Evolutionary conservation across 2,888 invertebrate genomes (phyloP).

Genomic region (Pterostichus madidus): DNA sequence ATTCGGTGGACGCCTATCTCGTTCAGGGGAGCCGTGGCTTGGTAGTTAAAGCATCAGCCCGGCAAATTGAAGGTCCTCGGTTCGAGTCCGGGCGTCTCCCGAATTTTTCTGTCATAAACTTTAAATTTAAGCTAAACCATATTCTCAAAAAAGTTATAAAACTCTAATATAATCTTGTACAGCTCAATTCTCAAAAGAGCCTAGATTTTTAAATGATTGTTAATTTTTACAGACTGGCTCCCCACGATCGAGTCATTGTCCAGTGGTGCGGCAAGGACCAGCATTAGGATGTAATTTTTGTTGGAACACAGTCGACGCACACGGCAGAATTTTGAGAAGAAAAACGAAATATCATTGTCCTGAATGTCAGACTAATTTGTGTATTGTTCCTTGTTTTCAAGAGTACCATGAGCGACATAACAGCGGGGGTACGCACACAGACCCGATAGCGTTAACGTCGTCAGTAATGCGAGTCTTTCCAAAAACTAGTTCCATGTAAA

Average conservation of each 20-base stretch:
- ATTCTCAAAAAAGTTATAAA: no score
- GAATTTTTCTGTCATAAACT: no score
- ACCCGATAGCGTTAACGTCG: constrained; percentile 74
- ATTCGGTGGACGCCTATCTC: no score
- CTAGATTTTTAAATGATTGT: background rate
- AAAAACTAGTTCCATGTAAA: constrained; percentile 77
- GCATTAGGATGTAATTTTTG: constrained; percentile 93
- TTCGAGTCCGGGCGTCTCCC: no score
- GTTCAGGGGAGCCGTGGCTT: no score
- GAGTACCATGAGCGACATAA: constrained; percentile 86
- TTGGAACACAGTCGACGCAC: constrained; percentile 93
- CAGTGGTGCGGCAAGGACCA: constrained; percentile 89
- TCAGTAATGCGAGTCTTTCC: constrained; percentile 75
- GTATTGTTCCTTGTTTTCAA: constrained; percentile 94
- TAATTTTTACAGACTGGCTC: constrained; percentile 74
- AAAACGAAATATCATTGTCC: constrained; percentile 95
- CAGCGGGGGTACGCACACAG: constrained; percentile 72
- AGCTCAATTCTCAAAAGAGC: no score
- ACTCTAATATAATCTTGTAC: no score
- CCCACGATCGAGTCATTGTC: constrained; percentile 88
- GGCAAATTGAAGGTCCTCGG: no score
- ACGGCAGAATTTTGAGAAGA: constrained; percentile 88
- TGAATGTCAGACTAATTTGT: constrained; percentile 92
- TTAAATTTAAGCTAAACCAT: no score
- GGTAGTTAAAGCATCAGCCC: no score